These are phyloP conservation scores for Aphidius gifuensis DNA, from an alignment of 1,140 invertebrate species.

Conservation along the genomic window DNA sequence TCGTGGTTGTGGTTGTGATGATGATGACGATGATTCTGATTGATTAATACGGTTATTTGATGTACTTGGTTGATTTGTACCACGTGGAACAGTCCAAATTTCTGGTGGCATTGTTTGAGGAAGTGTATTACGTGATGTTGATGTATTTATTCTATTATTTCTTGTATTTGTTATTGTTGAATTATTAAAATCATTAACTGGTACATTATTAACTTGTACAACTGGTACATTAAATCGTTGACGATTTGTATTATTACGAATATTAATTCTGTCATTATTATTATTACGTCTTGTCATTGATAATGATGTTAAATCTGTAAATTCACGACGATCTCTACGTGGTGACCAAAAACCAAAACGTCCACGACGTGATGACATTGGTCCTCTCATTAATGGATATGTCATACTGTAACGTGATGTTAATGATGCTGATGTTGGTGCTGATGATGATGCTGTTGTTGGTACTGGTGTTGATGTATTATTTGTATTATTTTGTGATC, in stretches of 20 bases:
- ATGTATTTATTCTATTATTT: slow-evolving; percentile 32
- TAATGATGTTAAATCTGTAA: slow-evolving; percentile 8
- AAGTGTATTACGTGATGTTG: slow-evolving; percentile 23
- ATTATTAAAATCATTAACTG: slow-evolving; percentile 49
- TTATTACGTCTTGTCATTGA: no score
- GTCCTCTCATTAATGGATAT: slow-evolving; percentile 5
- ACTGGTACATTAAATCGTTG: slow-evolving; percentile 53
- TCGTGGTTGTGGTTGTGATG: background rate
- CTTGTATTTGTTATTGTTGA: slow-evolving; percentile 27
- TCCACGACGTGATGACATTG: slow-evolving; percentile 13
- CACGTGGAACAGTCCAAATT: no score
- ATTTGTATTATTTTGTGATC: no score
- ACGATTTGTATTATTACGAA: background rate
- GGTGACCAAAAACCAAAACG: slow-evolving; percentile 18
- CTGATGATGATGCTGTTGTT: no score
- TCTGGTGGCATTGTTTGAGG: background rate
- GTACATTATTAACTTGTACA: slow-evolving; percentile 61
- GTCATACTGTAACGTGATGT: no score
- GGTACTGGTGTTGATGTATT: no score
- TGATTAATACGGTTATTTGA: no score
- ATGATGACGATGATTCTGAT: background rate
- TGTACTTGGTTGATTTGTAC: no score
- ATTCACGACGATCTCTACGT: slow-evolving; percentile 20
- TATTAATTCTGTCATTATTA: background rate
- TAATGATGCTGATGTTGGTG: no score